A percentile compares a stretch with the other conserved stretches of the same genome.
Conservation (phyloP, 2,797 vertebrate genomes). For the Coregonus suidteri region DNA sequence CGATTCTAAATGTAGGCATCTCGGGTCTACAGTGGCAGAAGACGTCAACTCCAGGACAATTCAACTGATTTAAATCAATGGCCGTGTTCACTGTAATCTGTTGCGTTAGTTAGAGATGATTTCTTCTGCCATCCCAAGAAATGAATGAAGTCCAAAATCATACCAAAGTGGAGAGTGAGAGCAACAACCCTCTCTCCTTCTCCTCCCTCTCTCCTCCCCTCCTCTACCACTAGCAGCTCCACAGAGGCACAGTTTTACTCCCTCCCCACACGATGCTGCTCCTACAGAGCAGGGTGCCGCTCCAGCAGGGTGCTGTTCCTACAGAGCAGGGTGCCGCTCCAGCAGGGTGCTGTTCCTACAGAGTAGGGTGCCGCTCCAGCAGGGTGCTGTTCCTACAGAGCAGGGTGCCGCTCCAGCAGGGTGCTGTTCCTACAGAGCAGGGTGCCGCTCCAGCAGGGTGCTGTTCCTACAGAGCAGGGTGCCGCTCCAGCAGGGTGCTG, state of each 20-base stretch:
- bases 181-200: constrained; percentile 14
- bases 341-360: not conserved
- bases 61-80: too few species aligned
- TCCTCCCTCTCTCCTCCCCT: constrained; percentile 14
- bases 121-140: not conserved
- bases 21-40: constrained; percentile 16
- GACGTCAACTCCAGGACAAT: constrained; percentile 8
- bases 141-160: not conserved
- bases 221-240: constrained; percentile 43
- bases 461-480: too few species aligned
- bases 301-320: too few species aligned
- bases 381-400: not conserved
- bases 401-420: constrained; percentile 22
- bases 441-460: too few species aligned
- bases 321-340: constrained; percentile 19
- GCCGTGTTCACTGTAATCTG: not conserved
- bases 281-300: constrained; percentile 5
- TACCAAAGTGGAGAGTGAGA: constrained; percentile 16
- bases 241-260: constrained; percentile 38
- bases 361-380: constrained; percentile 22
- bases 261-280: constrained; percentile 31
- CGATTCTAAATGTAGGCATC: not conserved
- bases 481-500: too few species aligned
- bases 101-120: not conserved
- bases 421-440: too few species aligned